Evolutionary conservation across 2,888 invertebrate species (phyloP), one percentile per base, ranked within the genome.

Genomic region (Limnephilus rhombicus): DNA sequence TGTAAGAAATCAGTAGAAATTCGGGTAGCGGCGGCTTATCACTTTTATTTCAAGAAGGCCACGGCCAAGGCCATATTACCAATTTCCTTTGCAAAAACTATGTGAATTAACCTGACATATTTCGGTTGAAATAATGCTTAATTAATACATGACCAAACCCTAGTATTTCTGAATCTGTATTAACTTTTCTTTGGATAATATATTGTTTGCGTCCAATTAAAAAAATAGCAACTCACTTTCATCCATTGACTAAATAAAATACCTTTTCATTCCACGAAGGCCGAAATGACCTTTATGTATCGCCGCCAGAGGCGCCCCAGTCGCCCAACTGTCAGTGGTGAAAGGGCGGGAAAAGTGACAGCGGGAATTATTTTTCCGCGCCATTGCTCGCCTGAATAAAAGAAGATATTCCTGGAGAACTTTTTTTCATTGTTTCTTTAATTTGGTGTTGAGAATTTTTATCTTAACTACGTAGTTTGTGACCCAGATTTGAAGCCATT

Each of bases 311-410:
- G 34, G 83, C 83, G 34, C 37, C 83, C 83, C 3, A 18, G 83
- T 68, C 68, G 68, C 68, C 34, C 37, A 83, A 34, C 83, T 37
- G 83, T 83, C 83, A 83, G 83, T 5, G 37, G 83, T 83, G 24
- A 83, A 31, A 13, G 18, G 24, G 83, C 24, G 83, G 68, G 68
- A 68, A 34, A 83, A 83, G 37, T 37, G 37, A 83, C 37, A 37
- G 83, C 34, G 37, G 18, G 37, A 37, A 83, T 68, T 83, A 83
- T 83, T 83, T 83, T 83, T 37, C 31, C 83, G 37, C 83, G 83
- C 37, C 83, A 83, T 83, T 37, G 83, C 34, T 37, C 83, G 31
- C 7, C 68, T 24, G 24, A 68, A 68, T 68, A 68, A 68, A 31
- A 82, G 11, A 82, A 82, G 82, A 29, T 31, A 13, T 34, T 82